phyloP scores from a whole-genome alignment of 2,888 invertebrate genomes.

The Ctena decussata region DNA sequence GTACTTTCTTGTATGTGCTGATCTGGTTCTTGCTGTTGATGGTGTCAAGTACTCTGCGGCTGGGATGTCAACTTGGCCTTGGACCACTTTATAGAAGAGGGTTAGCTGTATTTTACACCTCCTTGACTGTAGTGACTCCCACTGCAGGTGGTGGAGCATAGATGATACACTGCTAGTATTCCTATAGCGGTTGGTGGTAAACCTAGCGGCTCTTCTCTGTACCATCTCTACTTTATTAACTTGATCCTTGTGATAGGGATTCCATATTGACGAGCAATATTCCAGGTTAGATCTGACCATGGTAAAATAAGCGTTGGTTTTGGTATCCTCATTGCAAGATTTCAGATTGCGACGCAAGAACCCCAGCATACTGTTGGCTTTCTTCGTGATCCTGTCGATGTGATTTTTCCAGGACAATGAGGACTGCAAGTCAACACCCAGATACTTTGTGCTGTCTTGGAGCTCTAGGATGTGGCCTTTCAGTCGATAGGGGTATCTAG shows the following conservation, averaged over 20 bases:
- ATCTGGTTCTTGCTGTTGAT: neutral
- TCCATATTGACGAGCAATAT: conserved; percentile 8
- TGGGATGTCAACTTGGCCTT: neutral
- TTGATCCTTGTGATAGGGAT: neutral
- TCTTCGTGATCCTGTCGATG: conserved; percentile 27
- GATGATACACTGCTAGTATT: conserved; percentile 28
- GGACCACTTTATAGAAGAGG: neutral
- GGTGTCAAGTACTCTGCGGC: neutral
- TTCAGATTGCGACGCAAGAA: conserved; percentile 12
- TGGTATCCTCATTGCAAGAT: conserved; percentile 5
- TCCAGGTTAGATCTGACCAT: conserved; percentile 16
- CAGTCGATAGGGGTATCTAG: neutral
- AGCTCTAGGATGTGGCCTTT: neutral
- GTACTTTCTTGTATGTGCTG: neutral
- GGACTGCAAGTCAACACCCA: conserved; percentile 32
- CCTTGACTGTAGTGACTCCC: conserved; percentile 3
- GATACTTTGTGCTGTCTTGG: conserved; percentile 12
- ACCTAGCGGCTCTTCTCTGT: conserved; percentile 17
- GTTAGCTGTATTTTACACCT: neutral
- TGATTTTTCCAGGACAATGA: conserved; percentile 21
- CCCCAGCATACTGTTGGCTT: conserved; percentile 24
- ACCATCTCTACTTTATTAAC: conserved; percentile 16
- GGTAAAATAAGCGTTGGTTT: conserved; percentile 6
- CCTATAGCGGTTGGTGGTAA: conserved; percentile 2
- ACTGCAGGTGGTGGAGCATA: conserved; percentile 14